Percentiles rank a stretch among this genome's conserved stretches.
Evolutionary conservation across 35 echinoderm and acorn worm species (phyloP).

Genomic region (Acanthaster planci): DNA sequence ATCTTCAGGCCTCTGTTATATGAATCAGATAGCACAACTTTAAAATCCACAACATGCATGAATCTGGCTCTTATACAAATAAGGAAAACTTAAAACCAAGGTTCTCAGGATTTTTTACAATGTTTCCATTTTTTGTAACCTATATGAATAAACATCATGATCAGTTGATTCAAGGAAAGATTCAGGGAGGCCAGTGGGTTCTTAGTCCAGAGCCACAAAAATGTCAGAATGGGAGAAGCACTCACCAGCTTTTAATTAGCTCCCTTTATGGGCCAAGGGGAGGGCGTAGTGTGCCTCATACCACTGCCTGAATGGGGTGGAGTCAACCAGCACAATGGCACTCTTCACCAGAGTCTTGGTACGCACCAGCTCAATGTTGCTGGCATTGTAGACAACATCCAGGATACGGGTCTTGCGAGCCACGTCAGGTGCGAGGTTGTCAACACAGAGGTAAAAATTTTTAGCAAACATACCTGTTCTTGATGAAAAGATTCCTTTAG

Average conservation of each 20-base stretch:
- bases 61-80: no score
- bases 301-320: slow-evolving; percentile 99
- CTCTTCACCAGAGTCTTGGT: slow-evolving; percentile 99
- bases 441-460: not conserved
- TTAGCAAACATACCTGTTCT: not conserved
- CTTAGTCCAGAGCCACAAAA: no score
- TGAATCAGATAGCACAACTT: no score
- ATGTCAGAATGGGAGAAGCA: not conserved
- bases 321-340: slow-evolving; percentile 88
- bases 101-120: no score
- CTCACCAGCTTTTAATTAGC: slow-evolving; percentile 92
- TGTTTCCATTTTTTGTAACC: no score
- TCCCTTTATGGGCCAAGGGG: slow-evolving; percentile 90
- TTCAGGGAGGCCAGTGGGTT: no score
- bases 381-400: slow-evolving; percentile 92
- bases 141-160: no score
- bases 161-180: no score
- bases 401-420: slow-evolving; percentile 92
- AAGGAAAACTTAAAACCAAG: no score
- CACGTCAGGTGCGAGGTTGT: slow-evolving; percentile 5
- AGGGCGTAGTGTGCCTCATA: slow-evolving; percentile 93
- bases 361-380: slow-evolving; percentile 95
- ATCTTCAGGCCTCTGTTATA: no score
- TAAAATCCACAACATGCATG: no score
- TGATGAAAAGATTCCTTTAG: not conserved